Base-by-base conservation (phyloP, 2,797 vertebrate genomes). In the Odontamblyopus rebecca region DNA sequence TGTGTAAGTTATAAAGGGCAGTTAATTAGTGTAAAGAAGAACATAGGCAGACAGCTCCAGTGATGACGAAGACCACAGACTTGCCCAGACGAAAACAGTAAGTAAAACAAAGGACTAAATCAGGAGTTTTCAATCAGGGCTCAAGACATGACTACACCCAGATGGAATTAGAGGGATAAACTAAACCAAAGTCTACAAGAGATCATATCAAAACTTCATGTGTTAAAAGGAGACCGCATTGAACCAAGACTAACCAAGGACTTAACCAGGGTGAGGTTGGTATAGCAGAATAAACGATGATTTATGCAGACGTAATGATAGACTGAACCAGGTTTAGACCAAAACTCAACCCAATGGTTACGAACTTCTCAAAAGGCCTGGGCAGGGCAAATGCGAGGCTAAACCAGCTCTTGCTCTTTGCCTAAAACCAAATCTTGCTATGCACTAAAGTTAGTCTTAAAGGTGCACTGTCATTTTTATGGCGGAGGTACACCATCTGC, bases 11-110 rank as follows among this genome's bases (percentile, higher is more conserved):
- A 65, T 27, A 44, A n/a, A 44, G 38, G 61, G 38, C n/a, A 7
- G 62, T 65, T 65, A 65, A 65, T 65, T 65, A 48, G 62, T 48
- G 38, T 63, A 63, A 41, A 63, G 18, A 61, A 61, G 7, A 61
- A 26, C 61, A 61, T 16, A 35, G 61, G 19, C 32, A 41, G 32
- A 63, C 32, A 62, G 60, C 18, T 35, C 27, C 59, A 18, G 27
- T 29, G 6, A 5, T 61, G 59, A 59, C 29, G 32, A 60, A 15
- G 32, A 19, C 30, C 30, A 35, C 30, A 61, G 29, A 35, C 60
- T 35, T 60, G 57, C 30, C 18, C 2, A 2, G 30, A 35, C 16
- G 0, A 60, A 60, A 60, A 60, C 27, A 60, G 18, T 30, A 30
- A 27, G 57, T 60, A 29, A 5, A 23, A 60, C 13, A 2, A 15